These are phyloP conservation scores for Adelognathus sp. DNA, from an alignment of 2,888 invertebrate species.

Conservation along the genomic window DNA sequence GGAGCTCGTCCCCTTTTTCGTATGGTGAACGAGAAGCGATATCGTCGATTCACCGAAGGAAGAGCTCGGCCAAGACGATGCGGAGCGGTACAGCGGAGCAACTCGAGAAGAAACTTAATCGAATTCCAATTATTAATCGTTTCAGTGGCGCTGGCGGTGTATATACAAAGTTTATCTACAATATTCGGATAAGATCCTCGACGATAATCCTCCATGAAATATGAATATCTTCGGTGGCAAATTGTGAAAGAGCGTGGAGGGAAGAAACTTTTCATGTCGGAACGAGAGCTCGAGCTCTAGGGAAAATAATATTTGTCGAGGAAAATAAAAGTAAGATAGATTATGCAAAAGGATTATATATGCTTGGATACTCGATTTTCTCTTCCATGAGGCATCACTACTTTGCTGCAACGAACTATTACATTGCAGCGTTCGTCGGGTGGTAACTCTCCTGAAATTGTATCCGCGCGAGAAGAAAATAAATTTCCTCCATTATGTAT, in stretches of 20 bases:
- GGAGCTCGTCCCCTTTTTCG: conserved; percentile 40
- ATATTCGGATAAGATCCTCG: conserved; percentile 35
- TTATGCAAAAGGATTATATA: not conserved
- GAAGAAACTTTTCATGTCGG: not conserved
- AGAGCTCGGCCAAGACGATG: conserved; percentile 13
- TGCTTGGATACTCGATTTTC: not conserved
- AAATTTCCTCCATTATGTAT: conserved; percentile 1
- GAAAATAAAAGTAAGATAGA: not conserved
- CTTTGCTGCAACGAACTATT: not conserved
- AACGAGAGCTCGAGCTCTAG: not conserved
- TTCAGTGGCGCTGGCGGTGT: conserved; percentile 39
- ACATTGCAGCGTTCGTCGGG: not conserved
- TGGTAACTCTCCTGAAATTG: not conserved
- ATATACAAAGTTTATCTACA: conserved; percentile 54
- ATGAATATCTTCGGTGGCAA: conserved; percentile 47
- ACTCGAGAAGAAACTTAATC: conserved; percentile 59
- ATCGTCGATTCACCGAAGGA: conserved; percentile 48
- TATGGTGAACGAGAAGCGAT: conserved; percentile 51
- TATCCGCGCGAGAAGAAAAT: conserved; percentile 9
- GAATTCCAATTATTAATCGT: conserved; percentile 64
- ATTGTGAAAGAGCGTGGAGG: conserved; percentile 41
- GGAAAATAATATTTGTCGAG: conserved; percentile 12
- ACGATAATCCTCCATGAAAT: conserved; percentile 53
- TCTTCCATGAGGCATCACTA: not conserved
- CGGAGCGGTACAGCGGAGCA: conserved; percentile 3